Base-by-base conservation (phyloP, 2,113 vertebrate species). In the Bucco capensis region DNA sequence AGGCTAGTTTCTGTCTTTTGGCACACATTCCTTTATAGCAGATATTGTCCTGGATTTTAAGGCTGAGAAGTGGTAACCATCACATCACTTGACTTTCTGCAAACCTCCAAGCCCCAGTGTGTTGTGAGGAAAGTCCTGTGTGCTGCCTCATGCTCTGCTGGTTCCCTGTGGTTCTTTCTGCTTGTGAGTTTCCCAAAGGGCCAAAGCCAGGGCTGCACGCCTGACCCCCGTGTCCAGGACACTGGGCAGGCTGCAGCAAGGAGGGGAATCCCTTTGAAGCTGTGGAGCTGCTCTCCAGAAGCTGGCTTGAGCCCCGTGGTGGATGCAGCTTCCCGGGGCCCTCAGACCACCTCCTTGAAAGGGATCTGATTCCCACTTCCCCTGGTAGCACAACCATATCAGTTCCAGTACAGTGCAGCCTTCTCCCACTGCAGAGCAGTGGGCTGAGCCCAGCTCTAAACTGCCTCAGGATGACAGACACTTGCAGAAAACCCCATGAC, bases 181-280 rank as follows among this genome's bases (percentile, higher is more conserved):
- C 80, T 73, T 83, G 38, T 79, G 50, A 42, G 40, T 53, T 58
- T 84, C 51, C 77, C 53, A 85, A 87, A 85, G n/a, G 74, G 30
- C 67, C 56, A 51, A 56, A 70, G 3, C 2, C 12, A 30, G 81
- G 56, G 47, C 56, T 79, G 19, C 53, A 19, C 38, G 64, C 51
- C 47, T 89, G 81, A 89, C 51, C 70, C 54, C 33, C 0, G 1
- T 94, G 81, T 88, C 69, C 66, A 94, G 88, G 83, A 90, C 88
- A 70, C 54, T 65, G 77, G 91, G 47, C 67, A 85, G 74, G 46
- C 62, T 70, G 71, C 80, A 78, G 54, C 46, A 50, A 46, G 62
- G 30, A 89, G 54, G 12, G 15, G 46, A 90, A 87, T 86, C 66
- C 84, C 35, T 96, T 89, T 90, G 89, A 96, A 89, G 89, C 50